Percentiles rank a stretch among this genome's conserved stretches.
Conservation (phyloP, 2,888 invertebrate genomes). For the Cataglyphis rosenhaueri region DNA sequence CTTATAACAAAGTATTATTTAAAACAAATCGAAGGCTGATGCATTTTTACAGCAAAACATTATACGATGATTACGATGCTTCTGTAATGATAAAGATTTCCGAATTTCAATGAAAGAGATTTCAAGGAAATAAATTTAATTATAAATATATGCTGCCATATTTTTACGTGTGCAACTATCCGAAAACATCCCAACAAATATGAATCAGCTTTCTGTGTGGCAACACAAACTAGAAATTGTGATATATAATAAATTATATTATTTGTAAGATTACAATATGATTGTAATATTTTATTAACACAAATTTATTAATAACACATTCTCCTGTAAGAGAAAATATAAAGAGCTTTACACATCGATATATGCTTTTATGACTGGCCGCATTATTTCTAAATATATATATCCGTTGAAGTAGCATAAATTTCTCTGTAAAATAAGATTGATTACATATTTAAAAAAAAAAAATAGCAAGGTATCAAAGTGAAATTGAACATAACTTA, state of each 20-base stretch:
- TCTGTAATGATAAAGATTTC: conserved; percentile 53
- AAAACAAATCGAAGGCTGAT: conserved; percentile 69
- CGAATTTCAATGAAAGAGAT: conserved; percentile 32
- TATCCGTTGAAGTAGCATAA: background rate
- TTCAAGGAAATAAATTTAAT: conserved; percentile 49
- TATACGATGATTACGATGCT: conserved; percentile 56
- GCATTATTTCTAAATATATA: background rate
- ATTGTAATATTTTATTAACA: conserved; percentile 67
- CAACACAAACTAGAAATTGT: conserved; percentile 73
- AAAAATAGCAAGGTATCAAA: conserved; percentile 8
- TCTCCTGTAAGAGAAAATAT: conserved; percentile 65
- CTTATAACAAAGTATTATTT: conserved; percentile 67
- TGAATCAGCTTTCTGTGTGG: conserved; percentile 62
- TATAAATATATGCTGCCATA: conserved; percentile 28
- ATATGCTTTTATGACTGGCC: conserved; percentile 1
- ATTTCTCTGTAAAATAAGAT: background rate
- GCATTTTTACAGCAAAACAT: conserved; percentile 55
- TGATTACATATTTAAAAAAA: background rate
- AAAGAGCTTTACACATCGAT: conserved; percentile 59
- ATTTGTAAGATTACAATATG: conserved; percentile 72
- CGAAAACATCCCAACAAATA: conserved; percentile 36
- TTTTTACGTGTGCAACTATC: conserved; percentile 55
- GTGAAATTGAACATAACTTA: conserved; percentile 32
- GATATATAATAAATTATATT: conserved; percentile 71
- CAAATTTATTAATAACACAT: conserved; percentile 61